A percentile compares a stretch with the other conserved stretches of the same genome.
Evolutionary conservation across 2,888 invertebrate genomes (phyloP).

Genomic region (Laothoe populi): DNA sequence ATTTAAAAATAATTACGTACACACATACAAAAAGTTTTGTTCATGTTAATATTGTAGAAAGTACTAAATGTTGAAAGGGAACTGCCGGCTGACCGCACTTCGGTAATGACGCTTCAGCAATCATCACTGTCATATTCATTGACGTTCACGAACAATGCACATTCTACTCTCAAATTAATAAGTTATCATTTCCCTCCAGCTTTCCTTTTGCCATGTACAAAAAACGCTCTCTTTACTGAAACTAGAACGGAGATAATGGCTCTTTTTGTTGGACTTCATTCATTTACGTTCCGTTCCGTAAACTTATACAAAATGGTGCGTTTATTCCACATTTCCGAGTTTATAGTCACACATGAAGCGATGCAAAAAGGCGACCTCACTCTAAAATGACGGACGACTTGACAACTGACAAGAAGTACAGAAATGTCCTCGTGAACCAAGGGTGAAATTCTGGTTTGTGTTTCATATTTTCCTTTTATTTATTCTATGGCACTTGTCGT

Average conservation of each 20-base stretch:
- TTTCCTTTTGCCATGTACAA: constrained; percentile 16
- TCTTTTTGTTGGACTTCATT: constrained; percentile 24
- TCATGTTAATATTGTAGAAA: too few species aligned
- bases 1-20: too few species aligned
- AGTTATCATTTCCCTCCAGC: constrained; percentile 24
- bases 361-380: constrained; percentile 15
- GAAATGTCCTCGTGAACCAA: constrained; percentile 8
- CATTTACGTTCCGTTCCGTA: constrained; percentile 17
- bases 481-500: neutral
- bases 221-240: constrained; percentile 14
- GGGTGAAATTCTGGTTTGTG: neutral
- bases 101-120: constrained; percentile 35
- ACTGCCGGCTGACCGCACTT: constrained; percentile 42
- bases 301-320: constrained; percentile 19
- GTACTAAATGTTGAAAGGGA: constrained; percentile 33
- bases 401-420: constrained; percentile 20
- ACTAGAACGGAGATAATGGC: constrained; percentile 17
- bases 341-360: constrained; percentile 11
- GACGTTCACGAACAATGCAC: constrained; percentile 32
- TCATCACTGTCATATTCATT: constrained; percentile 31
- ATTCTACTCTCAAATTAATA: constrained; percentile 30
- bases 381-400: constrained; percentile 20
- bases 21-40: too few species aligned
- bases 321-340: constrained; percentile 10
- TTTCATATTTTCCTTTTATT: constrained; percentile 8